Base-by-base conservation (phyloP, 2,888 invertebrate genomes). In the Volucella inanis region DNA sequence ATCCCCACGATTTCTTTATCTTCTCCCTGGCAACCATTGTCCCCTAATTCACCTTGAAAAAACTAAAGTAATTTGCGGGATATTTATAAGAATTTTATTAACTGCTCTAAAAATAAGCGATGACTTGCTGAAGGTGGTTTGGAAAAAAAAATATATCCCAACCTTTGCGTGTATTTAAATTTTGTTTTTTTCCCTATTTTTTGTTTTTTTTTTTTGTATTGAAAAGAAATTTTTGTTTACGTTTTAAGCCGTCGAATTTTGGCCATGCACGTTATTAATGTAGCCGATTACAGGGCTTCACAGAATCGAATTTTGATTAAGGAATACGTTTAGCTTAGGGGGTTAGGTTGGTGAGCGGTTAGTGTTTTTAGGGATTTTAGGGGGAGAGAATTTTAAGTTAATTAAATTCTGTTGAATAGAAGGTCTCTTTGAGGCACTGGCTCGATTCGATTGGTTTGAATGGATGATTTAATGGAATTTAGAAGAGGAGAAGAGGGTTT, bases 221-320 rank as follows among this genome's bases (percentile, higher is more conserved):
- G 15, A 38, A 72, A 45, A 62, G 31, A 62, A 12, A 12, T n/a
- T 45, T 61, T 59, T 52, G 67, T 62, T 52, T 62, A n/a, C 38
- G 54, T 50, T 39, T 54, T 47, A 54, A 15, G n/a, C 9, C n/a
- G 3, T 3, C 43, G 43, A 14, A 18, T 54, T 68, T 70, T 49
- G n/a, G 39, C 38, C 43, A 43, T 59, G 43, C 15, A 72, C 49
- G n/a, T 18, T 47, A 47, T 75, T 57, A 65, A 49, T 75, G 55
- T 47, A 52, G 61, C 67, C 76, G 68, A 76, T 76, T 59, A 61
- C 31, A 68, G 31, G 67, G 59, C 45, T 76, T 59, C 39, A 38
- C 18, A 15, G 65, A 57, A 65, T 65, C 57, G 31, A 65, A 49
- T 55, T 59, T 75, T 67, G 65, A 70, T 59, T 71, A 71, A 59